Base-by-base conservation (phyloP, 1,140 invertebrate genomes). In the Lepidurus apus region DNA sequence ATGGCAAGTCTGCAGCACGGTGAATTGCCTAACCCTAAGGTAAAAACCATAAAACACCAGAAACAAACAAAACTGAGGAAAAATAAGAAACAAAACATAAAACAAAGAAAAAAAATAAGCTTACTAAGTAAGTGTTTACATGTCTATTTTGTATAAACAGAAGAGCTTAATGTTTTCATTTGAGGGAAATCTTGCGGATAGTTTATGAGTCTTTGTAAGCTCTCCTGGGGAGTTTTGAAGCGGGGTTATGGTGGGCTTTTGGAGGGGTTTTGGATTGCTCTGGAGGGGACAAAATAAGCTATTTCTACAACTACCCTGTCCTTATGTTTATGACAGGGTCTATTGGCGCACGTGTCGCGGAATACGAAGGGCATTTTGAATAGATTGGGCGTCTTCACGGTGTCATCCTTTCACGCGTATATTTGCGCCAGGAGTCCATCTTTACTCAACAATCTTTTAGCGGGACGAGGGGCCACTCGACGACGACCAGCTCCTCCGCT, bases 21-120 rank as follows among this genome's bases (percentile, higher is more conserved):
- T 74, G 97, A 98, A 88, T 87, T 98, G 81, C 96, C 97, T 47
- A 98, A 98, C 88, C 96, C 96, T 47, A 98, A 98, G 92, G 96
- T 97, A 88, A 88, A 82, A 82, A 34, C 34, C 34, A 4, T 34
- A 34, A 34, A 4, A 34, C 34, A 34, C 34, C 34, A 34, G 34
- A 34, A 34, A 34, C 34, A 34, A 34, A 34, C 34, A 34, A 3
- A 34, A 34, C 34, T 34, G 34, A 34, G 34, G 34, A 34, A 34
- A 34, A 34, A 34, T 2, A 34, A 34, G 26, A 34, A 34, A 73
- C 21, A n/a, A 1, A 73, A 73, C 65, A n/a, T n/a, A n/a, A 3
- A 73, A 73, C 53, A 73, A n/a, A 73, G 65, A 73, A 73, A 73
- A 73, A 3, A 73, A 24, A 73, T n/a, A 73, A 73, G 24, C 24